A percentile compares a stretch with the other conserved stretches of the same genome.
Conservation (phyloP, 1,140 invertebrate genomes). For the Diachasmimorpha longicaudata region DNA sequence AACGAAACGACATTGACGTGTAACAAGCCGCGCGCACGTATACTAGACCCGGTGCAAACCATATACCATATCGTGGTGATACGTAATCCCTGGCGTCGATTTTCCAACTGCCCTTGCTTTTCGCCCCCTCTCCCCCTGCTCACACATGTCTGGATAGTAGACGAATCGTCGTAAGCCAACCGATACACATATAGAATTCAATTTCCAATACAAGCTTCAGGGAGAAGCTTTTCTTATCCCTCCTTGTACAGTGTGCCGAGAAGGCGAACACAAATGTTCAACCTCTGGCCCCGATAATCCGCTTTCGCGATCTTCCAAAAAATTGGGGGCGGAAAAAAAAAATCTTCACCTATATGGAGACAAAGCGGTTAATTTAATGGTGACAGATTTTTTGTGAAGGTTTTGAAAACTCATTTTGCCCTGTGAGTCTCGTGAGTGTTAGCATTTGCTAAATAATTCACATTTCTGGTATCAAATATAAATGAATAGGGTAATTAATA, state of each 20-base stretch:
- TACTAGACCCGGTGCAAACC: neutral
- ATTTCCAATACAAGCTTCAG: neutral
- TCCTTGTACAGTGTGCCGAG: neutral
- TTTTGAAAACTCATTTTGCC: neutral
- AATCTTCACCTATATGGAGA: neutral
- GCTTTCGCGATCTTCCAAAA: neutral
- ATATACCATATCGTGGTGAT: neutral
- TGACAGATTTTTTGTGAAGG: neutral
- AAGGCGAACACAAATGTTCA: conserved; percentile 3
- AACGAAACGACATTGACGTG: conserved; percentile 34
- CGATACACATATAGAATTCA: conserved; percentile 10
- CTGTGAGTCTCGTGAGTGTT: too few relatives aligned
- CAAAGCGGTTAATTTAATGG: neutral
- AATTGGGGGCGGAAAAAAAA: neutral
- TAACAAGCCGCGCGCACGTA: conserved; percentile 13
- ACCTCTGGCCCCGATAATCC: conserved; percentile 1
- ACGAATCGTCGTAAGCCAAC: conserved; percentile 2
- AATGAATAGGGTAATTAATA: conserved; percentile 23
- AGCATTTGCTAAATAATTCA: neutral
- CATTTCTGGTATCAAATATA: conserved; percentile 5
- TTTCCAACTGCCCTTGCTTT: conserved; percentile 1
- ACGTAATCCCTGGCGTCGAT: conserved; percentile 20
- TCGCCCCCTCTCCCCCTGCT: too few relatives aligned
- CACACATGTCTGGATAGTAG: neutral
- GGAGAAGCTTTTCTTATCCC: conserved; percentile 4